phyloP scores from a whole-genome alignment of 2,113 vertebrate genomes.

The Ascaphus truei region DNA sequence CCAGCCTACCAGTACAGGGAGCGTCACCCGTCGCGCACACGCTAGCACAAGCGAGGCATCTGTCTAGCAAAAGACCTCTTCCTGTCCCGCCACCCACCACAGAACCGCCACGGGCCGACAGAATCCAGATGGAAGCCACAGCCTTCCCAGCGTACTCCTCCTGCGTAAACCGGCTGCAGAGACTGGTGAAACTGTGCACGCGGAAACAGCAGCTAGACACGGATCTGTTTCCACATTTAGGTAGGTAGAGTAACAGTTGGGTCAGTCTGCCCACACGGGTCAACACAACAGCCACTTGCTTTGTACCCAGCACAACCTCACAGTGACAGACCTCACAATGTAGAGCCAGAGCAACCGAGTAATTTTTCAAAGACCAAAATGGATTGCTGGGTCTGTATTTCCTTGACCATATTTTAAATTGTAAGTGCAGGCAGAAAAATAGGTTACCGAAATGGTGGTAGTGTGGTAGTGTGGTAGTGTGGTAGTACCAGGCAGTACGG shows the following conservation, averaged over 20 bases:
- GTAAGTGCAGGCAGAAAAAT: too few species aligned
- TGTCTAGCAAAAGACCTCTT: constrained; percentile 77
- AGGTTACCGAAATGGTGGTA: too few species aligned
- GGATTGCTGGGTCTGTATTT: too few species aligned
- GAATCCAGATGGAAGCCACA: constrained; percentile 85
- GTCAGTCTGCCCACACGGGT: too few species aligned
- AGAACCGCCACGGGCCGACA: constrained; percentile 67
- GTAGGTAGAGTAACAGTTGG: too few species aligned
- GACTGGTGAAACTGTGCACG: constrained; percentile 91
- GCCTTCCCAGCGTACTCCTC: constrained; percentile 82
- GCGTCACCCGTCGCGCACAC: constrained; percentile 73
- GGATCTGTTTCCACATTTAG: constrained; percentile 94
- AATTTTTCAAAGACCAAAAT: too few species aligned
- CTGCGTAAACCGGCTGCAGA: constrained; percentile 88
- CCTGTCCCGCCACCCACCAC: constrained; percentile 61
- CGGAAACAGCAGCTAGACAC: constrained; percentile 82
- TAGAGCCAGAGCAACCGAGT: background rate
- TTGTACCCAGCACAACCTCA: too few species aligned
- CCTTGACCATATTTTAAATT: too few species aligned
- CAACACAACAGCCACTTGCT: too few species aligned
- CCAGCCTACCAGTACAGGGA: constrained; percentile 85
- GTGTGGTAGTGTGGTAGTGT: too few species aligned
- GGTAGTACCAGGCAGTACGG: too few species aligned
- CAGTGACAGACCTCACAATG: too few species aligned
- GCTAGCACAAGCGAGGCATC: constrained; percentile 76